phyloP scores from a whole-genome alignment of 1,140 invertebrate species.

The Eriosoma lanigerum region DNA sequence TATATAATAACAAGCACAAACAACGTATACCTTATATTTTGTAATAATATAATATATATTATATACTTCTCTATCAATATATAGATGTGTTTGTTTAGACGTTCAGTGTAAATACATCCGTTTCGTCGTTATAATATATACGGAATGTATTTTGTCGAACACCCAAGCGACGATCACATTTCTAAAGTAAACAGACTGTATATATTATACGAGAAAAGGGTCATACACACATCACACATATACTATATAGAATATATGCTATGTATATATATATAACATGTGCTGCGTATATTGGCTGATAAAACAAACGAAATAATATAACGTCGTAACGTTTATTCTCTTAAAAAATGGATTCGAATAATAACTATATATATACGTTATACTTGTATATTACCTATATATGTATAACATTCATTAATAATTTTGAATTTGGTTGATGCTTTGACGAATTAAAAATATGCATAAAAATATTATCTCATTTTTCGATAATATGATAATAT shows the following conservation, averaged over 20 bases:
- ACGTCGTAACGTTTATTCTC: no score
- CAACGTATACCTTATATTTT: not conserved
- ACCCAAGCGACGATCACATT: slow-evolving; percentile 21
- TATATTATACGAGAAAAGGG: not conserved
- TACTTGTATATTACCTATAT: no score
- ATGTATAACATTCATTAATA: no score
- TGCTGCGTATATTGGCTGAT: no score
- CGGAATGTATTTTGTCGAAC: slow-evolving; percentile 20
- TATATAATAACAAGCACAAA: slow-evolving; percentile 36
- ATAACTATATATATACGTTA: no score
- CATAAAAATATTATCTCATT: no score
- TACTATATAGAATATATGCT: not conserved
- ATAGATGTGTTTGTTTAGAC: slow-evolving; percentile 35
- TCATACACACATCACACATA: not conserved
- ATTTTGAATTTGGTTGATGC: no score
- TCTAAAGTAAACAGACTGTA: slow-evolving; percentile 7
- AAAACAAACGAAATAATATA: no score
- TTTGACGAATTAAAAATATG: no score
- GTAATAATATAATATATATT: slow-evolving; percentile 1
- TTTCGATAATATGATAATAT: no score
- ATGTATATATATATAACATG: not conserved
- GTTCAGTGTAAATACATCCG: slow-evolving; percentile 13
- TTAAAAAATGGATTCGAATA: no score
- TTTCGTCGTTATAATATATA: not conserved
- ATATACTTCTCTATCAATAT: slow-evolving; percentile 1